Evolutionary conservation across 2,888 invertebrate species (phyloP).

Genomic region (Polyploca ridens): DNA sequence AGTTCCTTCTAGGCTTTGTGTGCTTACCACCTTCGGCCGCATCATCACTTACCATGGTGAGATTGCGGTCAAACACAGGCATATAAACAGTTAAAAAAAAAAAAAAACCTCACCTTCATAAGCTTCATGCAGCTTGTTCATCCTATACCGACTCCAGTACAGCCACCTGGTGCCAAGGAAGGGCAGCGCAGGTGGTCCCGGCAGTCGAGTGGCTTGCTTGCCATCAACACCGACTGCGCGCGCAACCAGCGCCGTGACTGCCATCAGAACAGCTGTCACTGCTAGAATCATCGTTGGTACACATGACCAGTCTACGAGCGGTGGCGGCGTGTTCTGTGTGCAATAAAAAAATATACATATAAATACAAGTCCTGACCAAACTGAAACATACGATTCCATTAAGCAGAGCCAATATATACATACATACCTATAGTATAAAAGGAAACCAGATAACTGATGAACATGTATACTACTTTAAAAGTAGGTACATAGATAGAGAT

Average conservation of each 20-base stretch:
- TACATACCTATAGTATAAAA: too few relatives aligned
- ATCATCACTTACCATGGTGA: too few relatives aligned
- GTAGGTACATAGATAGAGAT: too few relatives aligned
- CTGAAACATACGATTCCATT: too few relatives aligned
- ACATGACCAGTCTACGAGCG: slow-evolving; percentile 73
- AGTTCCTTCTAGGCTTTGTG: too few relatives aligned
- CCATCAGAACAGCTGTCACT: slow-evolving; percentile 58
- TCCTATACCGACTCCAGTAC: slow-evolving; percentile 87
- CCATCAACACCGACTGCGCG: slow-evolving; percentile 55
- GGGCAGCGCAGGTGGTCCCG: slow-evolving; percentile 90
- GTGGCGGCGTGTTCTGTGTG: slow-evolving; percentile 64
- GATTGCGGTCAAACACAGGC: too few relatives aligned
- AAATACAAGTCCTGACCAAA: too few relatives aligned
- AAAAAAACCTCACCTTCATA: slow-evolving; percentile 89
- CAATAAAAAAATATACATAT: slow-evolving; percentile 19
- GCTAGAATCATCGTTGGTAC: slow-evolving; percentile 71
- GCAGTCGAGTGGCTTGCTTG: slow-evolving; percentile 77
- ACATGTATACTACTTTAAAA: too few relatives aligned
- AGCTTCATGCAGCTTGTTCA: slow-evolving; percentile 91
- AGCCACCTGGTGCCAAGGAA: slow-evolving; percentile 93
- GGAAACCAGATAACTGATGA: too few relatives aligned
- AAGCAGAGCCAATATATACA: too few relatives aligned
- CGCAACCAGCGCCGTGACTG: slow-evolving; percentile 58
- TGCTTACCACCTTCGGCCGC: too few relatives aligned
- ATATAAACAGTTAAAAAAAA: too few relatives aligned